Percentiles rank a stretch among this genome's conserved stretches.
Evolutionary conservation across 2,797 vertebrate species (phyloP).

Genomic region (Acanthornis magna): DNA sequence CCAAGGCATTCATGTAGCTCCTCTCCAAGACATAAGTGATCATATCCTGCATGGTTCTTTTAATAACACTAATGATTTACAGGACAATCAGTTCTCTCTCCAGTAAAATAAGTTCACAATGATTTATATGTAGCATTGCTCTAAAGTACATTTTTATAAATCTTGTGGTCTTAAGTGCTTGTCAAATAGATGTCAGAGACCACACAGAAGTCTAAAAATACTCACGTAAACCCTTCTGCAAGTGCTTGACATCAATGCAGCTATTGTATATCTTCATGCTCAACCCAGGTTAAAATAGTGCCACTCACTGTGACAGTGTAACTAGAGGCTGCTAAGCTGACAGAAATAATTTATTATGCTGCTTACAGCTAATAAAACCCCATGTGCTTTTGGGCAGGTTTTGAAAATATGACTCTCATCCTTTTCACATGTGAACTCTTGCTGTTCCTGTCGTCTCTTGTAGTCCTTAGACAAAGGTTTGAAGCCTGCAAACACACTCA

Average conservation of each 20-base stretch:
- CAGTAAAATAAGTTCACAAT: neutral
- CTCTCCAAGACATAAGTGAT: neutral
- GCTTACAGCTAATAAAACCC: conserved; percentile 10
- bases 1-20: neutral
- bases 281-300: neutral
- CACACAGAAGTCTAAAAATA: conserved; percentile 15
- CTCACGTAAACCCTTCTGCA: neutral
- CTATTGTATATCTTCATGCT: neutral
- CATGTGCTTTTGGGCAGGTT: neutral
- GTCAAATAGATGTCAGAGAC: conserved; percentile 3
- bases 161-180: conserved; percentile 2
- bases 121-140: neutral
- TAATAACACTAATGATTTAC: neutral
- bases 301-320: neutral
- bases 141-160: neutral
- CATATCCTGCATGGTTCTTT: neutral
- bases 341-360: conserved; percentile 26
- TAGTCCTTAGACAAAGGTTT: neutral
- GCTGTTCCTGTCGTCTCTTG: neutral
- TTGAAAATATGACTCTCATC: neutral
- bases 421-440: neutral
- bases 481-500: neutral
- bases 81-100: neutral
- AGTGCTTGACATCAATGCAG: neutral
- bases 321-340: neutral